A percentile compares a stretch with the other conserved stretches of the same genome.
phyloP scores from a whole-genome alignment of 2,113 vertebrate species.

The Psophia crepitans region DNA sequence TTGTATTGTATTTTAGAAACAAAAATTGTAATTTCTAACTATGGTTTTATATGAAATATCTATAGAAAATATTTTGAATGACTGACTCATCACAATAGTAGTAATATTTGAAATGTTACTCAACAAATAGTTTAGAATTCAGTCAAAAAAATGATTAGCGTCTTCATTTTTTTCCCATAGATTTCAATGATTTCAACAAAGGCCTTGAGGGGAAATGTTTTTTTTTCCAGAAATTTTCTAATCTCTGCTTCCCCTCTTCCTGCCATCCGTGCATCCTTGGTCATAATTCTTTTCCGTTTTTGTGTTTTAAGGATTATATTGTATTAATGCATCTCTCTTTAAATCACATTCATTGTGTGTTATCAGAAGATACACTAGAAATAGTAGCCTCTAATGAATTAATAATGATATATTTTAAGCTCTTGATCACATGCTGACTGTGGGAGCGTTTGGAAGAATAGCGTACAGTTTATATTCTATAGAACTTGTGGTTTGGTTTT shows the following conservation, averaged over 20 bases:
- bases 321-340: neutral
- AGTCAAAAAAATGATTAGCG: neutral
- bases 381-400: neutral
- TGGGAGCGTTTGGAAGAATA: neutral
- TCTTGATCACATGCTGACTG: neutral
- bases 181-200: neutral
- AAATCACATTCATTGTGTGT: neutral
- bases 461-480: neutral
- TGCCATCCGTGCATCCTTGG: neutral
- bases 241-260: neutral
- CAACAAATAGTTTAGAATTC: neutral
- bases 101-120: neutral
- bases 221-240: neutral
- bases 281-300: neutral
- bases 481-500: neutral
- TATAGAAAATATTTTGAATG: neutral
- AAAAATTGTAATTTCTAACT: neutral
- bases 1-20: neutral
- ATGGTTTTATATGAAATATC: neutral
- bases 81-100: neutral
- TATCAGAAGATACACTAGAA: neutral
- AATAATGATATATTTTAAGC: neutral
- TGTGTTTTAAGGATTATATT: neutral
- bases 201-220: neutral
- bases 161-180: neutral